phyloP scores from a whole-genome alignment of 2,113 vertebrate species.

The Laterallus jamaicensis region DNA sequence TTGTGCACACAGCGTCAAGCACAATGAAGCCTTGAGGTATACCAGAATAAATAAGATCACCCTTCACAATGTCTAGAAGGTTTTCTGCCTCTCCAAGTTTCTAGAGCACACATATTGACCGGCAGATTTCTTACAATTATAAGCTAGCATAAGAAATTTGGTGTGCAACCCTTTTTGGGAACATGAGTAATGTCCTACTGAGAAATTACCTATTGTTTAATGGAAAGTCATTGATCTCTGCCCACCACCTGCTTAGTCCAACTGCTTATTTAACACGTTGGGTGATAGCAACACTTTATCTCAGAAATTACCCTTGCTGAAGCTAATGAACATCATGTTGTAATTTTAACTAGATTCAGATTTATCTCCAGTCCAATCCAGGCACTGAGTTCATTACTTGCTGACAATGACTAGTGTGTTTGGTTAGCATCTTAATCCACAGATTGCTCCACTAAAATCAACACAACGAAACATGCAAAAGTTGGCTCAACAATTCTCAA shows the following conservation, averaged over 20 bases:
- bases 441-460: background rate
- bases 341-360: slow-evolving; percentile 66
- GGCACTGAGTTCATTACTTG: slow-evolving; percentile 30
- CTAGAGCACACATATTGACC: background rate
- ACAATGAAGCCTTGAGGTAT: background rate
- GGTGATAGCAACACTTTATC: slow-evolving; percentile 54
- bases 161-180: background rate
- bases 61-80: background rate
- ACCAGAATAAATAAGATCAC: background rate
- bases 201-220: slow-evolving; percentile 65
- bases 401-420: slow-evolving; percentile 23
- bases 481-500: background rate
- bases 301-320: slow-evolving; percentile 62
- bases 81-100: background rate
- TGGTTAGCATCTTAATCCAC: background rate
- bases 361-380: slow-evolving; percentile 28
- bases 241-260: slow-evolving; percentile 50
- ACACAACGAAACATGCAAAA: background rate
- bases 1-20: background rate
- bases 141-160: background rate
- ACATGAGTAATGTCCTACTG: slow-evolving; percentile 23
- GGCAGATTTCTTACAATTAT: background rate
- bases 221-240: slow-evolving; percentile 59
- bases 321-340: slow-evolving; percentile 67
- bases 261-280: slow-evolving; percentile 66